Base-by-base conservation (phyloP, 2,113 vertebrate genomes). In the Panthera leo region DNA sequence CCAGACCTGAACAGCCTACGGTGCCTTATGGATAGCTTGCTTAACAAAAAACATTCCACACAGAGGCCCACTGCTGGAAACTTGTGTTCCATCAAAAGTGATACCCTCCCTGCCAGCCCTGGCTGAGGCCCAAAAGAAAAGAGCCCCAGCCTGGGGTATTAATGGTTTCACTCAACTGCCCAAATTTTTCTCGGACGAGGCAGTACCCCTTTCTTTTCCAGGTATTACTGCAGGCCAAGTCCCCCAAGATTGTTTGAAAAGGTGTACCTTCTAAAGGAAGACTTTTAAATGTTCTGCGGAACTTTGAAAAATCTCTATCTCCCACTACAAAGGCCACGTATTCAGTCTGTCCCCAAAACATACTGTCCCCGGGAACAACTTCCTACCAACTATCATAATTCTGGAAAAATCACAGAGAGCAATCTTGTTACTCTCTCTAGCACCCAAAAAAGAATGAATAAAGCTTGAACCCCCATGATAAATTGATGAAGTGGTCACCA, bases 1-100 rank as follows among this genome's bases (percentile, higher is more conserved):
- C 98, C 98, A 98, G 97, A 96, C 97, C 97, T 96, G 94, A 98
- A 98, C 95, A 98, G 98, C 98, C 98, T 97, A 97, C 79, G 63
- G 98, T 98, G 96, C 95, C 97, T 97, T 97, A 97, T 94, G 95
- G 98, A 97, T 98, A 97, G 98, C 98, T 98, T 98, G 91, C 91
- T 98, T 97, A 97, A 97, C 97, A 98, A 97, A 98, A 98, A 98
- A 96, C 96, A 96, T 97, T 98, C 98, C 98, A 96, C 63, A n/a
- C 96, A 90, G 97, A 91, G 90, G 82, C 88, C 78, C 34, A 65
- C 70, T 93, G 87, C 95, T 97, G 75, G 92, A 97, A 96, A 87
- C 42, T 73, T 86, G 14, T 94, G 83, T n/a, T 98, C 89, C 95
- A 61, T 97, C 89, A 94, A 92, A 97, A 91, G 85, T 92, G 89